Evolutionary conservation across 2,113 vertebrate species (phyloP), one percentile per base, ranked within the genome.

Genomic region (Dolichotis patagonum): DNA sequence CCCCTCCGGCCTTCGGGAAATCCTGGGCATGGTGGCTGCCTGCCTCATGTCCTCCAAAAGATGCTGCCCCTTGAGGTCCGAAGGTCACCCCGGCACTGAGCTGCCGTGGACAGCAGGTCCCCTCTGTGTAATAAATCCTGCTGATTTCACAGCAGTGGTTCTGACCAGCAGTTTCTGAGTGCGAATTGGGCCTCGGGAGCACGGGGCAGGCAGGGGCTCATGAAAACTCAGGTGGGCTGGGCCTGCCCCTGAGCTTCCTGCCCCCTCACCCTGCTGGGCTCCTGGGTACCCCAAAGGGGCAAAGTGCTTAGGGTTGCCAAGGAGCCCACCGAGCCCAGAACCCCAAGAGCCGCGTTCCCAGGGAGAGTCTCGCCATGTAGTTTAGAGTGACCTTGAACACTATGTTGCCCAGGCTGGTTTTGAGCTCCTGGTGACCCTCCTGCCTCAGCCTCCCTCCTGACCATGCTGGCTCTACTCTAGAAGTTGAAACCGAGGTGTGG

Each of bases 271-370:
- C 30, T 11, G 3, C 4, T 3, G 5, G 49, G 8, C 65, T 38
- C 75, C 77, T 14, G 49, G 88, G 84, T 3, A 9, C 46, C 38
- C 17, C 3, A 7, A 0, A 30, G 78, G 56, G 24, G 69, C 43
- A 3, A 0, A 84, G 75, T 49, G 8, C 22, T 41, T 56, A 52
- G 32, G 49, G 46, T n/a, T 35, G 16, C 49, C 83, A 20, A 71
- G 46, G 60, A 43, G 26, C 46, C 56, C 24, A 0, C 19, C 16
- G 5, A 30, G 46, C 1, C 0, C 30, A 14, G 52, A 1, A 2
- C 38, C 35, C 78, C 2, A 41, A 65, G 11, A 7, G 1, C 91
- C n/a, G 6, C 0, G 7, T 7, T 10, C 22, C 62, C 0, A 14
- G 60, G 88, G 28, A 65, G 1, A n/a, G 73, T 75, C 41, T 75